Evolutionary conservation across 2,888 invertebrate genomes (phyloP).

Genomic region (Mesopsocus fuscifrons): DNA sequence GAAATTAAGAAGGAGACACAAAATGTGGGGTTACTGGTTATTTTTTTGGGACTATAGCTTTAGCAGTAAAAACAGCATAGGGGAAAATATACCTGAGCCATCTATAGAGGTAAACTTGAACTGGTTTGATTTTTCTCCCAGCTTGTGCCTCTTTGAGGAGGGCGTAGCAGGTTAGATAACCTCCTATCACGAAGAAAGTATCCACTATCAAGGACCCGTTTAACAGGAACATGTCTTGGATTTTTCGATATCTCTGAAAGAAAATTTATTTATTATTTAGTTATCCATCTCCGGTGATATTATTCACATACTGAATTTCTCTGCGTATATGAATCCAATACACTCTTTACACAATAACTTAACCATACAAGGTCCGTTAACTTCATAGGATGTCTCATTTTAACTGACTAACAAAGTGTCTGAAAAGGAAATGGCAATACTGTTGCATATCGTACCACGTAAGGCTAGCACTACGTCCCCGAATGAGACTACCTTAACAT

Average conservation of each 20-base stretch:
- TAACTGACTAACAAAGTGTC: no score
- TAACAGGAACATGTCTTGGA: constrained; percentile 16
- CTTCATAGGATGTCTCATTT: no score
- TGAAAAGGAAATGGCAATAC: no score
- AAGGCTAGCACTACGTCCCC: no score
- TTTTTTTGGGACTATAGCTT: neutral
- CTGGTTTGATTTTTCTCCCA: constrained; percentile 16
- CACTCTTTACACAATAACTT: no score
- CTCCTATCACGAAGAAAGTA: constrained; percentile 20
- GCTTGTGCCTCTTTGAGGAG: constrained; percentile 18
- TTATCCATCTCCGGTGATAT: no score
- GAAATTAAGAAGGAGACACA: neutral
- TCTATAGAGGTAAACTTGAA: constrained; percentile 17
- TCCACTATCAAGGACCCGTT: constrained; percentile 20
- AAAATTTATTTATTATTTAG: neutral
- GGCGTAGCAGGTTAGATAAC: constrained; percentile 19
- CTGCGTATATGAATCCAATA: no score
- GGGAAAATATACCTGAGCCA: constrained; percentile 19
- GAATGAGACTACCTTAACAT: no score
- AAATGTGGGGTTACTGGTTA: neutral
- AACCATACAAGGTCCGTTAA: no score
- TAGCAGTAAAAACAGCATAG: no score
- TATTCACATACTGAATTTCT: no score
- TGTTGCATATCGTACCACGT: no score
- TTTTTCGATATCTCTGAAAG: constrained; percentile 14